These are phyloP conservation scores for Phyto melanocephala DNA, from an alignment of 2,888 invertebrate species.

Conservation along the genomic window DNA sequence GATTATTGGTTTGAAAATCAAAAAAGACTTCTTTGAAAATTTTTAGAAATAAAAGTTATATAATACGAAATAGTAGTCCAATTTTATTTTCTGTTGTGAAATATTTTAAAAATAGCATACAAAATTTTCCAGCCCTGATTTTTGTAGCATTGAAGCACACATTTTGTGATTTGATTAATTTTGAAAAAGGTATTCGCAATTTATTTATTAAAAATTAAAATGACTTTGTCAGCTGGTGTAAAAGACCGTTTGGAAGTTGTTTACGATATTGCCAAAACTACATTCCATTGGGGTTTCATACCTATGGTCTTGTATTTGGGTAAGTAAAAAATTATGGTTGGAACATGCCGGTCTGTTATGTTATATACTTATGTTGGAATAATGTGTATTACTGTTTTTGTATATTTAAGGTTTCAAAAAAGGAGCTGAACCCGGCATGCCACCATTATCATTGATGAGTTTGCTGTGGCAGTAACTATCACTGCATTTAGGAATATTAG, in stretches of 20 bases:
- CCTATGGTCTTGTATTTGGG: slow-evolving; percentile 85
- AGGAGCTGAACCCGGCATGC: slow-evolving; percentile 85
- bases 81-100: too few species aligned
- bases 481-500: background rate
- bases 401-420: slow-evolving; percentile 81
- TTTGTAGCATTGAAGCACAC: background rate
- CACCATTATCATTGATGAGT: slow-evolving; percentile 79
- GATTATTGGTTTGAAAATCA: too few species aligned
- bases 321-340: slow-evolving; percentile 28
- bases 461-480: slow-evolving; percentile 76
- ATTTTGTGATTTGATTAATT: background rate
- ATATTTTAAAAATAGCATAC: too few species aligned
- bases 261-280: slow-evolving; percentile 81
- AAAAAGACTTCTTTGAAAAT: too few species aligned
- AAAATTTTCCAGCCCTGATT: background rate
- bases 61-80: too few species aligned
- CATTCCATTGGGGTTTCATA: slow-evolving; percentile 86
- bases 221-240: slow-evolving; percentile 80
- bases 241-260: slow-evolving; percentile 83
- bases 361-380: background rate
- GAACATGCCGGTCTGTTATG: background rate
- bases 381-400: slow-evolving; percentile 62
- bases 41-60: too few species aligned
- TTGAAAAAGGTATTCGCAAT: background rate
- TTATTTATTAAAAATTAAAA: slow-evolving; percentile 27